A percentile compares a stretch with the other conserved stretches of the same genome.
Evolutionary conservation across 2,888 invertebrate species (phyloP).

Genomic region (Drosophila setosimentum): DNA sequence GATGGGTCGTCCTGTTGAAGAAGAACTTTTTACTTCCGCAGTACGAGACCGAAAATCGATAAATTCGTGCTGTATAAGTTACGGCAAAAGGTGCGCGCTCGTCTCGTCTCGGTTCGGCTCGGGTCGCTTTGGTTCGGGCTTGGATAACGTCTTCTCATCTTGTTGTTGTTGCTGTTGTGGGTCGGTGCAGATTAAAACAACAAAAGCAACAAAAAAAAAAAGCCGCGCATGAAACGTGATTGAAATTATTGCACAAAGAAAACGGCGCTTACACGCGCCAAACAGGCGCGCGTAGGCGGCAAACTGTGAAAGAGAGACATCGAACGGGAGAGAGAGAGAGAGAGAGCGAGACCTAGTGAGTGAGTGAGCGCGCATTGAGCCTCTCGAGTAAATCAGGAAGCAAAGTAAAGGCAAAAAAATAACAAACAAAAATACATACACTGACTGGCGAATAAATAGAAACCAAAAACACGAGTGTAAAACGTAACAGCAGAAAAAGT

Average conservation of each 20-base stretch:
- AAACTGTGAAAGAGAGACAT: slow-evolving; percentile 37
- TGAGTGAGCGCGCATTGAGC: slow-evolving; percentile 40
- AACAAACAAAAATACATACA: slow-evolving; percentile 77
- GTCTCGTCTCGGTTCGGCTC: slow-evolving; percentile 42
- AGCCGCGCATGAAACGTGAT: slow-evolving; percentile 73
- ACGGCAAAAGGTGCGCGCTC: slow-evolving; percentile 83
- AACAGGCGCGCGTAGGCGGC: slow-evolving; percentile 68
- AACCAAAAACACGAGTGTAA: slow-evolving; percentile 68
- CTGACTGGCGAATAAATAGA: slow-evolving; percentile 73
- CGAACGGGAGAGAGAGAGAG: slow-evolving; percentile 26
- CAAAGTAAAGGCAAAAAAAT: slow-evolving; percentile 65
- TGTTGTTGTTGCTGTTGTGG: slow-evolving; percentile 38
- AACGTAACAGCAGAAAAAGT: slow-evolving; percentile 74
- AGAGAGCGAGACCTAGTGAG: slow-evolving; percentile 15
- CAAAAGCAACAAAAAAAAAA: slow-evolving; percentile 8
- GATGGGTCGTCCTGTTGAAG: slow-evolving; percentile 53
- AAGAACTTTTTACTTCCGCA: slow-evolving; percentile 73
- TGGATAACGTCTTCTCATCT: slow-evolving; percentile 35
- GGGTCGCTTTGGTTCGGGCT: slow-evolving; percentile 22
- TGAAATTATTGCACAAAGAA: slow-evolving; percentile 79
- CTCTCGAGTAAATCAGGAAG: slow-evolving; percentile 66
- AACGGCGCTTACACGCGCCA: slow-evolving; percentile 74
- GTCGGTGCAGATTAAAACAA: slow-evolving; percentile 52
- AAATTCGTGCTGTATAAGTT: slow-evolving; percentile 84
- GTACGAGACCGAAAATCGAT: slow-evolving; percentile 80